These are phyloP conservation scores for Nebria salina DNA, from an alignment of 2,888 invertebrate species.

Conservation along the genomic window DNA sequence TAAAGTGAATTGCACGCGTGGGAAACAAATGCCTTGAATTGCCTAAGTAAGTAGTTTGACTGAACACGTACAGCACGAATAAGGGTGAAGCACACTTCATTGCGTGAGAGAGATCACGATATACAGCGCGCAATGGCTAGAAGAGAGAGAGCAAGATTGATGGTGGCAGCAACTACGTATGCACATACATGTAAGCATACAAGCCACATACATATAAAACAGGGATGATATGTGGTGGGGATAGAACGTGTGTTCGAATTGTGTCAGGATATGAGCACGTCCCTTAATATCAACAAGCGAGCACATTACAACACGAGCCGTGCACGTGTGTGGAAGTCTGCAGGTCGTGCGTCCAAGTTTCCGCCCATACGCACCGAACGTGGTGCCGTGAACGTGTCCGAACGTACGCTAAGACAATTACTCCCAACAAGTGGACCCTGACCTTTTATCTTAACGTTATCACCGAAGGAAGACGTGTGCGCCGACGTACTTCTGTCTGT, in stretches of 20 bases:
- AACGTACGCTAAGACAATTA: not conserved
- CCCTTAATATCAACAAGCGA: constrained; percentile 10
- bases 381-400: not conserved
- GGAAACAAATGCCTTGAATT: not conserved
- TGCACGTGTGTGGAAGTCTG: constrained; percentile 5
- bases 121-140: not conserved
- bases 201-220: not conserved
- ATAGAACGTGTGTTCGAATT: constrained; percentile 3
- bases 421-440: not conserved
- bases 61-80: not conserved
- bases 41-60: not conserved
- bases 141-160: not conserved
- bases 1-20: not conserved
- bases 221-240: constrained; percentile 8
- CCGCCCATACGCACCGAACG: not conserved
- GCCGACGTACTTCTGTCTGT: not conserved
- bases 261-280: constrained; percentile 7
- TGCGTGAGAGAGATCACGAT: not conserved
- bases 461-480: not conserved
- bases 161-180: not conserved
- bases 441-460: not conserved
- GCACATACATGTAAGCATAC: not conserved
- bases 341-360: not conserved
- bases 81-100: not conserved
- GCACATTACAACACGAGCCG: constrained; percentile 9